Percentiles rank a stretch among this genome's conserved stretches.
Conservation (phyloP, 2,113 vertebrate genomes). For the Circaetus cinerascens region DNA sequence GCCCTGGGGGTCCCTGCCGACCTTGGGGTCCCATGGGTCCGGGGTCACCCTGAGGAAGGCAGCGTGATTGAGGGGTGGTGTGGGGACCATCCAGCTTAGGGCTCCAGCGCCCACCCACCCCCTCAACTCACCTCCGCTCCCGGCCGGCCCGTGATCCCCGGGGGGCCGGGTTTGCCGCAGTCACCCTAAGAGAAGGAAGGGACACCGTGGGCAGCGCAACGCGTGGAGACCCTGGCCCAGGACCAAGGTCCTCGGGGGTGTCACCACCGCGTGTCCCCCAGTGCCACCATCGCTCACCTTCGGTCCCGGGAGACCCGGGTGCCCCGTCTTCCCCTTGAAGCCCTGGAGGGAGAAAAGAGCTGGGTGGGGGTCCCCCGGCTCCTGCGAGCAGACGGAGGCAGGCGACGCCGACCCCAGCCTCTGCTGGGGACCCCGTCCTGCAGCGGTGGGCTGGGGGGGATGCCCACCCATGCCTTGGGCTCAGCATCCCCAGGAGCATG, state of each 20-base stretch:
- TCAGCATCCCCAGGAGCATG: rapidly evolving
- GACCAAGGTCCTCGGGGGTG: rapidly evolving
- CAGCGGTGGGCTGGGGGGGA: rapidly evolving
- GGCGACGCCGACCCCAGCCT: rapidly evolving
- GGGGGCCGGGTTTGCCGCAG: slow-evolving; percentile 83
- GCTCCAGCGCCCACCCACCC: rapidly evolving
- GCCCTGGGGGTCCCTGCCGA: slow-evolving; percentile 86
- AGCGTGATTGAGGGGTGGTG: rapidly evolving
- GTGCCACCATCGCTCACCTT: slow-evolving; percentile 61
- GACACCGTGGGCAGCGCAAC: rapidly evolving
- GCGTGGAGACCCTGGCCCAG: neutral
- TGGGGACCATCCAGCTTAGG: rapidly evolving
- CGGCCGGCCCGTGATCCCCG: slow-evolving; percentile 78
- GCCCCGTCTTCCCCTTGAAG: slow-evolving; percentile 84
- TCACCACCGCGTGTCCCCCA: neutral
- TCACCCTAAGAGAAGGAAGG: slow-evolving; percentile 80
- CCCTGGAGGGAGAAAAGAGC: slow-evolving; percentile 68
- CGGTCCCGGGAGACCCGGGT: slow-evolving; percentile 77
- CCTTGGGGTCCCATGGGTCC: slow-evolving; percentile 88
- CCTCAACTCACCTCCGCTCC: slow-evolving; percentile 81
- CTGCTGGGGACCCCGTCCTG: rapidly evolving
- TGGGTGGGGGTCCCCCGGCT: neutral
- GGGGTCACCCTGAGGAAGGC: slow-evolving; percentile 83
- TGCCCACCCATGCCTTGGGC: neutral
- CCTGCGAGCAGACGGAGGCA: rapidly evolving